Evolutionary conservation across 2,113 vertebrate species (phyloP), one percentile per base, ranked within the genome.

Genomic region (Bujurquina vittata): DNA sequence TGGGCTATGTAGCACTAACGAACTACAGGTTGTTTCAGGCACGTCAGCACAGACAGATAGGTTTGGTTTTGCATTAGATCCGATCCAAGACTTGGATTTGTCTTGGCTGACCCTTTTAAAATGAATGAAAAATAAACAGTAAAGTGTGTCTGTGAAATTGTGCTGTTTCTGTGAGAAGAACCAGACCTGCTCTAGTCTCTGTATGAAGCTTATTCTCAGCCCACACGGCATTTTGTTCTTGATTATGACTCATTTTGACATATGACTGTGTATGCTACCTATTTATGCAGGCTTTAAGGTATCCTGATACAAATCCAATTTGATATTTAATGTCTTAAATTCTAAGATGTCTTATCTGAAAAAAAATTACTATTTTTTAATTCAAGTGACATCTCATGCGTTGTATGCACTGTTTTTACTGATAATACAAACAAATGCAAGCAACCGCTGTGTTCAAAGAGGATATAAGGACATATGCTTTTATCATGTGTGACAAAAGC

Each of bases 1-100:
- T 59, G 43, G 87, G 75, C 74, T 88, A 33, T 78, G 60, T 59
- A 43, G 46, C 23, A 79, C 37, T 54, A 46, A 79, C 31, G 59
- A 78, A 85, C 33, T 52, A 59, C 29, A 52, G 77, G 12, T 63
- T 81, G 33, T 43, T 72, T 67, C 61, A 29, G 23, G 31, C 76
- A 37, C 76, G 73, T 76, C 29, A 63, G 43, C 5, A 52, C 4
- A 7, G 10, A 58, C 17, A 79, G 18, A 33, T 33, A 43, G 49
- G 46, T 56, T 83, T 83, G 43, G 23, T 60, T 79, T 79, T 23
- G 11, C 58, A 23, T 37, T 20, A 17, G 20, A 81, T 20, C 10
- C 14, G 23, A 62, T 58, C 22, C 10, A 52, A 72, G 10, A 23
- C 6, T 4, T 57, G 14, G 17, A 20, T 7, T 52, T 46, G 20